phyloP scores from a whole-genome alignment of 1,140 invertebrate species.

The Thalassaphorura encarpata region DNA sequence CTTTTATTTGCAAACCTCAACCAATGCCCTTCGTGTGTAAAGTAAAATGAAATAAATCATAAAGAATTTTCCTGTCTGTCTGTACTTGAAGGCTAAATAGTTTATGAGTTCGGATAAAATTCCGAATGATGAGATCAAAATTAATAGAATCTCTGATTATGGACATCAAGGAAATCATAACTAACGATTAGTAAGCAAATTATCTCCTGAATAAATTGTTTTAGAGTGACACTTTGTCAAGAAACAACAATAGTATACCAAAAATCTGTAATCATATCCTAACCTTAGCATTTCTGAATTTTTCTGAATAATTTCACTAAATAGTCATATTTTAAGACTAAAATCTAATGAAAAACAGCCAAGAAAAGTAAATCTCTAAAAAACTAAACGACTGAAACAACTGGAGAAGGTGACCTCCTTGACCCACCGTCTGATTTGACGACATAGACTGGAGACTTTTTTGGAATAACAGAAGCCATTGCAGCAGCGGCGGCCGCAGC shows the following conservation, averaged over 20 bases:
- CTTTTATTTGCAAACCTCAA: too few relatives aligned
- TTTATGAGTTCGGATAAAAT: too few relatives aligned
- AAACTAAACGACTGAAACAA: conserved; percentile 30
- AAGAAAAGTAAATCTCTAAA: too few relatives aligned
- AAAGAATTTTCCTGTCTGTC: too few relatives aligned
- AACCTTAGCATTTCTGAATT: not conserved
- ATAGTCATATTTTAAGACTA: not conserved
- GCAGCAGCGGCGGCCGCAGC: not conserved
- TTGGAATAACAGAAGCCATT: conserved; percentile 10
- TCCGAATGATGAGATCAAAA: too few relatives aligned
- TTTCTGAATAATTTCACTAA: not conserved
- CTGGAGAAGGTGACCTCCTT: conserved; percentile 26
- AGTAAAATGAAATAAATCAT: too few relatives aligned
- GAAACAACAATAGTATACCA: conserved; percentile 1
- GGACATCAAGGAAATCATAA: too few relatives aligned
- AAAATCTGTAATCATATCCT: not conserved
- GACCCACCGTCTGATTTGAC: conserved; percentile 14
- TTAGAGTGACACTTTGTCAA: conserved; percentile 2
- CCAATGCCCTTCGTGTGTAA: too few relatives aligned
- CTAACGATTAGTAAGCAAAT: too few relatives aligned
- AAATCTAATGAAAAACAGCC: not conserved
- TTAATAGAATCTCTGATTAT: too few relatives aligned
- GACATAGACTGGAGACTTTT: conserved; percentile 31
- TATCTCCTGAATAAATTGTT: too few relatives aligned
- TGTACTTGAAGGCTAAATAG: too few relatives aligned